Evolutionary conservation across 2,113 vertebrate genomes (phyloP).

Genomic region (Thinocorus orbignyianus): DNA sequence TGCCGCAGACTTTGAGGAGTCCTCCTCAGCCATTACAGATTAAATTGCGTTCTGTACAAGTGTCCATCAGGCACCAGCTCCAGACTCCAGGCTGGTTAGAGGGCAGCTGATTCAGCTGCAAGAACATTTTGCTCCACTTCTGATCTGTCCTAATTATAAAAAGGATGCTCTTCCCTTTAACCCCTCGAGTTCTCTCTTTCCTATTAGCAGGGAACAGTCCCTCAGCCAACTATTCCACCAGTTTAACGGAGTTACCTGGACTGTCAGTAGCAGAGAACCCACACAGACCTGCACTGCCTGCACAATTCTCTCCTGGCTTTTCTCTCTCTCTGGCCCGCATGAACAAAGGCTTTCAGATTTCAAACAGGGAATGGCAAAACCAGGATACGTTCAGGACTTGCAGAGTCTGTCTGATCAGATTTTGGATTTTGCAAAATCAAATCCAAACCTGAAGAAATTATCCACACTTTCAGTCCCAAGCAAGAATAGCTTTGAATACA

Average conservation of each 20-base stretch:
- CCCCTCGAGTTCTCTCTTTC: constrained; percentile 28
- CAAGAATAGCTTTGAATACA: background rate
- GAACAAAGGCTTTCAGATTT: background rate
- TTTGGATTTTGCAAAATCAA: background rate
- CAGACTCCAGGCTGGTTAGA: constrained; percentile 61
- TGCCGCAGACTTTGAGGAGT: constrained; percentile 61
- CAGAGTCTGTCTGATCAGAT: background rate
- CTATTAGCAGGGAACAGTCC: background rate
- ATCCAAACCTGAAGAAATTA: background rate
- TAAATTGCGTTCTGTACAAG: constrained; percentile 60
- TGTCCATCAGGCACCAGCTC: constrained; percentile 58
- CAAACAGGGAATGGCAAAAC: background rate
- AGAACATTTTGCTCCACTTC: constrained; percentile 54
- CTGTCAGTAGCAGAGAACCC: background rate
- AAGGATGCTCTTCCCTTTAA: constrained; percentile 55
- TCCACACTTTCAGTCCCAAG: background rate
- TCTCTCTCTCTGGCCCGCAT: background rate
- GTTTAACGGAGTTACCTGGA: constrained; percentile 12
- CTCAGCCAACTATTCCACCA: background rate
- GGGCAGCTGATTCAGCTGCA: constrained; percentile 62
- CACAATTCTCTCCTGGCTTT: background rate
- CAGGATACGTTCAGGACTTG: background rate
- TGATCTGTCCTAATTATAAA: constrained; percentile 53
- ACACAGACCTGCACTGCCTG: background rate
- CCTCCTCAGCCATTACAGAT: constrained; percentile 64